Conservation (phyloP, 2,113 vertebrate genomes). For the Campylomormyrus numenius region DNA sequence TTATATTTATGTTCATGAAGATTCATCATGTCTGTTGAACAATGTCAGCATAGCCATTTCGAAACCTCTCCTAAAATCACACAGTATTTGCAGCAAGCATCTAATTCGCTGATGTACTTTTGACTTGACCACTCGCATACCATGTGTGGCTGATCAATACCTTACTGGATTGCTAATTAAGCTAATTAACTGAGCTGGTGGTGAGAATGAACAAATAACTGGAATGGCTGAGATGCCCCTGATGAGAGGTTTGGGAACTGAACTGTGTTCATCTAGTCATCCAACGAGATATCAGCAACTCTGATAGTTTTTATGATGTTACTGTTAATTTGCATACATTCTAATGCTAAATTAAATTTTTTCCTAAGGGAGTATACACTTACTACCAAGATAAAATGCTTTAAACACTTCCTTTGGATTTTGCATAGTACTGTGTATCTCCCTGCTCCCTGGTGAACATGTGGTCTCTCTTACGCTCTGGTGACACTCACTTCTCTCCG, state of each 20-base stretch:
- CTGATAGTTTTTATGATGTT: background rate
- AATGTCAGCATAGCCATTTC: too few relatives aligned
- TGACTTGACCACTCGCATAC: background rate
- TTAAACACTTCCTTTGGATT: background rate
- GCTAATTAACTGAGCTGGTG: background rate
- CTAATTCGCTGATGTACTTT: background rate
- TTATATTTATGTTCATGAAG: background rate
- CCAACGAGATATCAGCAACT: background rate
- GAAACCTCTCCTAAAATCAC: background rate
- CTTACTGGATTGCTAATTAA: background rate
- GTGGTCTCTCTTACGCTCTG: background rate
- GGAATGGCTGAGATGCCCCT: background rate
- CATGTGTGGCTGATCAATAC: background rate
- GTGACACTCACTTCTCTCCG: background rate
- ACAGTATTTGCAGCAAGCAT: background rate
- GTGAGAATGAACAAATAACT: background rate
- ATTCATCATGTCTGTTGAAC: background rate
- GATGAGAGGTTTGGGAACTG: background rate
- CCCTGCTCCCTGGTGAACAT: background rate
- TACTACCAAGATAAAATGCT: background rate
- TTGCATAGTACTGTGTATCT: background rate
- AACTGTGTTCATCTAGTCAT: background rate
- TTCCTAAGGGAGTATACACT: background rate
- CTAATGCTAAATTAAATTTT: background rate
- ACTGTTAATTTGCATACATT: background rate